Evolutionary conservation across 1,140 invertebrate species (phyloP).

Genomic region (Cephus cinctus): DNA sequence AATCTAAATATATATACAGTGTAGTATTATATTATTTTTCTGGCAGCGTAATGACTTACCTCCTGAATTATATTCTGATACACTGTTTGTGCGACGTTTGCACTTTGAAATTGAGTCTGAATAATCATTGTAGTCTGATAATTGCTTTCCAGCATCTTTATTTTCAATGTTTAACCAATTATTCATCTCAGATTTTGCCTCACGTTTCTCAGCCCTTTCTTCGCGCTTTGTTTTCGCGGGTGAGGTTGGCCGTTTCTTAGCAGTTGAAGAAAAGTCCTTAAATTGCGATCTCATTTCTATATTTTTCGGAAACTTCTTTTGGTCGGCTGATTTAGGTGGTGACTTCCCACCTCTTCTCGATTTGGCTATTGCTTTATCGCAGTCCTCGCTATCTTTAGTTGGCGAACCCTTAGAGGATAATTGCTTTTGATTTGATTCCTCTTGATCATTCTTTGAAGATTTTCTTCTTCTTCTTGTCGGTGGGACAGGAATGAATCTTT

Average conservation of each 20-base stretch:
- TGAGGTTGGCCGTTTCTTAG: conserved; percentile 22
- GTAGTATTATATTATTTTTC: too few relatives aligned
- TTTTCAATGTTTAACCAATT: too few relatives aligned
- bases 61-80: too few relatives aligned
- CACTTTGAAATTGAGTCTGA: too few relatives aligned
- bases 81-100: too few relatives aligned
- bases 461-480: conserved; percentile 38
- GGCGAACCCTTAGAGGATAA: conserved; percentile 37
- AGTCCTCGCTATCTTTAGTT: conserved; percentile 42
- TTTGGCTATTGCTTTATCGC: conserved; percentile 31
- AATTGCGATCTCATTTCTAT: conserved; percentile 10
- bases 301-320: conserved; percentile 30
- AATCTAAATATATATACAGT: too few relatives aligned
- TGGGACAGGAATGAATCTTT: conserved; percentile 35
- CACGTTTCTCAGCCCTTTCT: conserved; percentile 36
- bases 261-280: not conserved
- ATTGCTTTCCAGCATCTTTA: too few relatives aligned
- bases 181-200: conserved; percentile 29
- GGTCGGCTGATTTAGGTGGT: conserved; percentile 35
- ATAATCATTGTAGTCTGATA: too few relatives aligned
- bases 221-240: conserved; percentile 40
- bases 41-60: too few relatives aligned
- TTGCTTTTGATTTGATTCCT: conserved; percentile 33
- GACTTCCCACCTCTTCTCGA: conserved; percentile 35
- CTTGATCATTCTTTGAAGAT: conserved; percentile 44